These are phyloP conservation scores for Ennomos quercinarius DNA, from an alignment of 2,888 invertebrate species.

Conservation along the genomic window DNA sequence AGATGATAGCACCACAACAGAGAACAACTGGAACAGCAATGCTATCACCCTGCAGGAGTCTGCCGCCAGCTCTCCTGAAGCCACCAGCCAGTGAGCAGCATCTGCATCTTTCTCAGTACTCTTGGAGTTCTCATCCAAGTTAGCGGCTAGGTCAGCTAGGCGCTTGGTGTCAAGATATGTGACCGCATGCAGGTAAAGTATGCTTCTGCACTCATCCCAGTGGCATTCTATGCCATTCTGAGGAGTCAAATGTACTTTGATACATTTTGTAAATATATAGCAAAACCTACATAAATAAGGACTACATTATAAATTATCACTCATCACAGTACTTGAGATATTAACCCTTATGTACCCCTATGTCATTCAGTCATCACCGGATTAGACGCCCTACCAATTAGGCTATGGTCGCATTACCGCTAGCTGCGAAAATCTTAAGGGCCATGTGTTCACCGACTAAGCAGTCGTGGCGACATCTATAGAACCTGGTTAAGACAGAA, in stretches of 20 bases:
- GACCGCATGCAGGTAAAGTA: slow-evolving; percentile 84
- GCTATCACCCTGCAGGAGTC: slow-evolving; percentile 89
- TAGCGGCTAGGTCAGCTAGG: slow-evolving; percentile 60
- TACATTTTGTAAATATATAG: background rate
- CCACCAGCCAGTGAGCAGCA: slow-evolving; percentile 87
- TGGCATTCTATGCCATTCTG: slow-evolving; percentile 86
- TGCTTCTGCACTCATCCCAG: slow-evolving; percentile 81
- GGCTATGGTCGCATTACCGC: too few relatives aligned
- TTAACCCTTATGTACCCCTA: too few relatives aligned
- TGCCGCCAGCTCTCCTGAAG: slow-evolving; percentile 77
- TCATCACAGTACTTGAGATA: too few relatives aligned
- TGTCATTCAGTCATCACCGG: too few relatives aligned
- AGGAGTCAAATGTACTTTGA: slow-evolving; percentile 15
- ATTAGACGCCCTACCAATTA: too few relatives aligned
- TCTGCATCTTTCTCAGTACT: slow-evolving; percentile 75
- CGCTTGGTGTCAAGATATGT: slow-evolving; percentile 74
- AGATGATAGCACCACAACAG: slow-evolving; percentile 87
- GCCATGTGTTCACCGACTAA: too few relatives aligned
- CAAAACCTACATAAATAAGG: too few relatives aligned
- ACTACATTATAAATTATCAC: too few relatives aligned
- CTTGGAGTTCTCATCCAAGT: slow-evolving; percentile 64
- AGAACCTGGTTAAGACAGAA: too few relatives aligned
- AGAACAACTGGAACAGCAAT: slow-evolving; percentile 92
- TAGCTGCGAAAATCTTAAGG: too few relatives aligned
- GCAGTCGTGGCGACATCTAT: too few relatives aligned